A percentile compares a stretch with the other conserved stretches of the same genome.
Conservation (phyloP, 1,140 invertebrate species). For the Neodiprion fabricii region DNA sequence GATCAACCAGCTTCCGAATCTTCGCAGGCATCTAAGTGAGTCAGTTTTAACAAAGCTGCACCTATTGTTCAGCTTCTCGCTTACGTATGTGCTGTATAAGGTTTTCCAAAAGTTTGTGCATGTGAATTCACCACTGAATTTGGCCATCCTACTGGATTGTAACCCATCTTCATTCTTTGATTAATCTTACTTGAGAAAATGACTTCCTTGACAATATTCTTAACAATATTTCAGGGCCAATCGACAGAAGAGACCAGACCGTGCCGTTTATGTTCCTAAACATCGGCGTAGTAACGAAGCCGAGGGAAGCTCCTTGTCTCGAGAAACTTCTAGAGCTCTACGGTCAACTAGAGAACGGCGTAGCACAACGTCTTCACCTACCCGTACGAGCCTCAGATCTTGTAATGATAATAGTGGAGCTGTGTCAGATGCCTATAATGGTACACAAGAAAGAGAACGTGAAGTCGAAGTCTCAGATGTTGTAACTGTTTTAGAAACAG, state of each 20-base stretch:
- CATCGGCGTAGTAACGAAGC: slow-evolving; percentile 67
- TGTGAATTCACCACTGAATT: too few species aligned
- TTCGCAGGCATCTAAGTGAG: not conserved
- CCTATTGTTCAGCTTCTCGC: too few species aligned
- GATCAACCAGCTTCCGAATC: slow-evolving; percentile 2
- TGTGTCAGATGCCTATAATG: not conserved
- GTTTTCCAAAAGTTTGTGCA: too few species aligned
- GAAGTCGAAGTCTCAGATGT: too few species aligned
- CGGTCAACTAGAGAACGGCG: not conserved
- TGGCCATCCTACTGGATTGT: too few species aligned
- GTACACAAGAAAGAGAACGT: not conserved
- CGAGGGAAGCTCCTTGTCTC: slow-evolving; percentile 31
- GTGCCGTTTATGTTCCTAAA: slow-evolving; percentile 78
- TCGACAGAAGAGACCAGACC: slow-evolving; percentile 72
- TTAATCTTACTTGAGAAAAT: too few species aligned
- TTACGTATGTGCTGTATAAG: too few species aligned
- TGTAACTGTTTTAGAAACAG: too few species aligned
- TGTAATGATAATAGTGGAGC: not conserved
- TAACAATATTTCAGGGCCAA: slow-evolving; percentile 33
- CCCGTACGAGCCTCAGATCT: not conserved
- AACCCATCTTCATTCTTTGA: too few species aligned
- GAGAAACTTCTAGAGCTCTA: not conserved
- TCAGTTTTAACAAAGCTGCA: not conserved
- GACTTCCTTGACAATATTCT: too few species aligned
- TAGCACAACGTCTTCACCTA: not conserved